Evolutionary conservation across 1,140 invertebrate genomes (phyloP), one percentile per base, ranked within the genome.

Genomic region (Drosophila dunni): DNA sequence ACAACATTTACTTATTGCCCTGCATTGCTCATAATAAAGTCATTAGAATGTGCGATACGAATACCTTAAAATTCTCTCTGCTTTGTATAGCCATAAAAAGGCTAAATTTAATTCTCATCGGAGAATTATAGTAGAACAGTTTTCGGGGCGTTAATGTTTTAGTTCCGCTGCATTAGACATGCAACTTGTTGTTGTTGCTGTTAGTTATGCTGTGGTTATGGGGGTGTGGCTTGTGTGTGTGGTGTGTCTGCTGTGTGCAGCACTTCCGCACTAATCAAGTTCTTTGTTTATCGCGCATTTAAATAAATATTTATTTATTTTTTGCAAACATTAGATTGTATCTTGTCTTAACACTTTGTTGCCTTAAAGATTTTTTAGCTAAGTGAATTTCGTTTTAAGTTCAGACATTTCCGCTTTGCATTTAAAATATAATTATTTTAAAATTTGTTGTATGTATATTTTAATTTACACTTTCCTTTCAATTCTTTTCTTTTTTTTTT

Each of bases 11-110:
- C 65, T 34, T 51, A 42, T 51, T 71, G 79, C 84, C 77, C 84
- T 72, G 77, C 84, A 88, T 84, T 84, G 84, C 80, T 88, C 67
- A 81, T 88, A 89, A 89, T 89, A 89, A 85, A 89, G 84, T 84
- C 84, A 89, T 89, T 89, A 89, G 84, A 89, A 89, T 89, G 84
- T 89, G 69, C 69, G 48, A 60, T 64, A 68, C 69, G 67, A 78
- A 67, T 60, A 45, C 46, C 50, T 38, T 17, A 38, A 54, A 38
- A 38, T 54, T 54, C 33, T 54, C 34, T 53, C 11, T 42, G 48
- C 15, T 24, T 42, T 36, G 29, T 20, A 15, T 42, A 54, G 40
- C 48, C 65, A 62, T 46, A 40, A 60, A 64, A 48, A 29, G 50
- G 69, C 69, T 60, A 29, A 29, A 29, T 29, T 51, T 67, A 56